A percentile compares a stretch with the other conserved stretches of the same genome.
phyloP scores from a whole-genome alignment of 2,797 vertebrate species.

The Phataginus tricuspis region DNA sequence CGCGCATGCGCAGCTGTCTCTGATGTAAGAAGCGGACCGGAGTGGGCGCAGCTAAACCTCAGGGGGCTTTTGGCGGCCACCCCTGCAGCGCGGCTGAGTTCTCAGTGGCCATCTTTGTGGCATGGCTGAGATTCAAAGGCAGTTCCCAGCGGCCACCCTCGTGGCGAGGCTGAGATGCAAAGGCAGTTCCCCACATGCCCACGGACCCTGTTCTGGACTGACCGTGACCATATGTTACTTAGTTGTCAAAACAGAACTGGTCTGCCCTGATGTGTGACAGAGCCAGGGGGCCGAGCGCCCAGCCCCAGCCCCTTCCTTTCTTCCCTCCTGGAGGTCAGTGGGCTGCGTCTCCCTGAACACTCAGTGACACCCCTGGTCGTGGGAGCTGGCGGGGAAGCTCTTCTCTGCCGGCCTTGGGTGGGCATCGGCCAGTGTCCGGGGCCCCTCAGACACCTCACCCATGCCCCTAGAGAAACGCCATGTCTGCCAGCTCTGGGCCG shows the following conservation, averaged over 20 bases:
- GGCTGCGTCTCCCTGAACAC: neutral
- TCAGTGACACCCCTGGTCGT: neutral
- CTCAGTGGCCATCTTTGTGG: too few species aligned
- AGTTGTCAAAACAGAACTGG: neutral
- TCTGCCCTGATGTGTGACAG: neutral
- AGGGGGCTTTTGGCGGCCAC: too few species aligned
- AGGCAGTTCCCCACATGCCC: too few species aligned
- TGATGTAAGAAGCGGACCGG: too few species aligned
- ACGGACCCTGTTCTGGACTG: neutral
- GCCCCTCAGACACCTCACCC: neutral
- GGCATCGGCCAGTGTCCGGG: neutral
- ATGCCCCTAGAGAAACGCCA: neutral
- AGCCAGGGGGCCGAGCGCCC: neutral
- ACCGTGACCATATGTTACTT: neutral
- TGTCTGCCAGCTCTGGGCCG: neutral
- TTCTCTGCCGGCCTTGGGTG: neutral
- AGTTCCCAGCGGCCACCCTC: too few species aligned
- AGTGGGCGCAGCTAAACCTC: too few species aligned
- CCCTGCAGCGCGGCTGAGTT: too few species aligned
- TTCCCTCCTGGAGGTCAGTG: neutral
- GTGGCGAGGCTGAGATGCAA: too few species aligned
- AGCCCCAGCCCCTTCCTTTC: neutral
- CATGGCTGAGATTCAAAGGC: too few species aligned
- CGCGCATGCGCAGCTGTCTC: too few species aligned
- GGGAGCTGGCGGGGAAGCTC: neutral